A percentile compares a stretch with the other conserved stretches of the same genome.
Conservation (phyloP, 2,797 vertebrate genomes). For the Parauchenoglanis punctatus region DNA sequence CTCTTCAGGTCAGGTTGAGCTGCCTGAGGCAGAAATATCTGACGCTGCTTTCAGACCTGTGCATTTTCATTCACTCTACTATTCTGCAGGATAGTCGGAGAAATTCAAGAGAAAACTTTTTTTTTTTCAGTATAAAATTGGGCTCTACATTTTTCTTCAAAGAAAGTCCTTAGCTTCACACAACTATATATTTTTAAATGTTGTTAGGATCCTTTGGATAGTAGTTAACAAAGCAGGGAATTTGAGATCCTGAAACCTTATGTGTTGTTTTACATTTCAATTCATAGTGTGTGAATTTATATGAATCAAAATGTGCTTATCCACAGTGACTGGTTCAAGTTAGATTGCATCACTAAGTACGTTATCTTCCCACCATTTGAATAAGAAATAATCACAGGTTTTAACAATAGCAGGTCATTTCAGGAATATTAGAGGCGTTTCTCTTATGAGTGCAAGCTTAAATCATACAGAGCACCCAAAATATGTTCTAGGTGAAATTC, state of each 20-base stretch:
- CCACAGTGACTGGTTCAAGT: conserved; percentile 31
- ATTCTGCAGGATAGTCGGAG: conserved; percentile 38
- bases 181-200: background rate
- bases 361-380: background rate
- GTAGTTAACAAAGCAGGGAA: background rate
- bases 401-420: conserved; percentile 1
- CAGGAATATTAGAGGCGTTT: background rate
- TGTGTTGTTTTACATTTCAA: background rate
- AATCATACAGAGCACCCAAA: background rate
- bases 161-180: conserved; percentile 23
- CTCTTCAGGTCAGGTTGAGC: conserved; percentile 55
- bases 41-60: conserved; percentile 51
- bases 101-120: conserved; percentile 48
- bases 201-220: background rate
- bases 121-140: background rate
- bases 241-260: background rate
- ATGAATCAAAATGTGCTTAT: conserved; percentile 11
- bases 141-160: background rate
- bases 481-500: background rate
- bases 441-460: background rate
- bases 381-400: background rate
- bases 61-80: conserved; percentile 43
- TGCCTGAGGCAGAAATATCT: conserved; percentile 55
- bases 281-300: background rate
- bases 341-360: conserved; percentile 37